These are phyloP conservation scores for Macrocentrus cingulum DNA, from an alignment of 1,140 invertebrate species.

Conservation along the genomic window DNA sequence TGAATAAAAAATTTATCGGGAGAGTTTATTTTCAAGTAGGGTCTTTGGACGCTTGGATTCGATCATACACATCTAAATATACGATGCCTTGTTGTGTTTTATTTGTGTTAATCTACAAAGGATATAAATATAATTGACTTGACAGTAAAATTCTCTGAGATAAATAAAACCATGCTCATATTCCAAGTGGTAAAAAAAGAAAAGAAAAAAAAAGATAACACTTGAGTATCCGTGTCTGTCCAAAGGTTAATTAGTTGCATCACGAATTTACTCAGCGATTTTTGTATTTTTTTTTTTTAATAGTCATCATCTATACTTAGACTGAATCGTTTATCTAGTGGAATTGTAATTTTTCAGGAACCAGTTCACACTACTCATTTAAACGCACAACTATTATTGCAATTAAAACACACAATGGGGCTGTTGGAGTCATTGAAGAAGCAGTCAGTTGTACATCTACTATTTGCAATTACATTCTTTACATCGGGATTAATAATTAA, in stretches of 20 bases:
- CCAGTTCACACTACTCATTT: not conserved
- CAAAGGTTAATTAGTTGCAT: slow-evolving; percentile 13
- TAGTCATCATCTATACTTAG: not conserved
- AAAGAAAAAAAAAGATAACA: not conserved
- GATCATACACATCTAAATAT: too few species aligned
- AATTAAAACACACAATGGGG: slow-evolving; percentile 36
- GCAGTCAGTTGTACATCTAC: slow-evolving; percentile 70
- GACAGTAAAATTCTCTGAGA: too few species aligned
- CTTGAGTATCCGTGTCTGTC: not conserved
- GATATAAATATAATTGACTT: too few species aligned
- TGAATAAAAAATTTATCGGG: too few species aligned
- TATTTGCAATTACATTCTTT: slow-evolving; percentile 87
- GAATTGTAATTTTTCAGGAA: not conserved
- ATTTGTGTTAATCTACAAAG: too few species aligned
- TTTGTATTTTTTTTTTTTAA: too few species aligned
- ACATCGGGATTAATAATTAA: slow-evolving; percentile 87
- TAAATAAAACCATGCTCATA: too few species aligned
- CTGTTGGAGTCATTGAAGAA: slow-evolving; percentile 62
- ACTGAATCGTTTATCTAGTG: too few species aligned
- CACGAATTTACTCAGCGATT: not conserved
- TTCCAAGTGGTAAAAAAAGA: too few species aligned
- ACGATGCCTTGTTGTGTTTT: too few species aligned
- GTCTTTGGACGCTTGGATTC: too few species aligned
- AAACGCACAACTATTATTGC: not conserved
- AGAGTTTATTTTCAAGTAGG: too few species aligned